Percentiles rank a stretch among this genome's conserved stretches.
phyloP scores from a whole-genome alignment of 2,797 vertebrate genomes.

The Falco biarmicus region DNA sequence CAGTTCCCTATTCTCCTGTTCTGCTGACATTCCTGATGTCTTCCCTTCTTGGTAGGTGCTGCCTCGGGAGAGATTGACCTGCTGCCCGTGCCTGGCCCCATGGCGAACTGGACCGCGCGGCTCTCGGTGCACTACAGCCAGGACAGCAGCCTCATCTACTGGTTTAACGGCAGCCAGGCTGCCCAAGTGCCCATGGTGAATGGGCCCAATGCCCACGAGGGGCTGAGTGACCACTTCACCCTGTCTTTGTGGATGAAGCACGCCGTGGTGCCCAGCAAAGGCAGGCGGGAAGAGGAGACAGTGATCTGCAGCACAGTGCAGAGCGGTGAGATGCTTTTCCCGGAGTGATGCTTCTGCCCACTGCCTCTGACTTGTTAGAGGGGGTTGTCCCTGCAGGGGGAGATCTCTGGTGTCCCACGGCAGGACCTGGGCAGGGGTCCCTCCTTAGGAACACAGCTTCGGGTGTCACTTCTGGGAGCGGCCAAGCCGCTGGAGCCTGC shows the following conservation, averaged over 20 bases:
- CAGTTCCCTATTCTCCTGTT: neutral
- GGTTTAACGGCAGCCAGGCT: constrained; percentile 96
- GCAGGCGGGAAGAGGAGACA: constrained; percentile 91
- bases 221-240: constrained; percentile 91
- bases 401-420: neutral
- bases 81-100: constrained; percentile 90
- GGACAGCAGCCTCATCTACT: constrained; percentile 96
- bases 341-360: neutral
- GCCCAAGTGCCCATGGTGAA: constrained; percentile 87
- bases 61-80: constrained; percentile 94
- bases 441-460: neutral
- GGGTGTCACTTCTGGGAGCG: neutral
- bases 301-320: constrained; percentile 94
- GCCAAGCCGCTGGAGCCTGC: fast-evolving
- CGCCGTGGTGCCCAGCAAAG: constrained; percentile 81
- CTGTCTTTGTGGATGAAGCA: constrained; percentile 97
- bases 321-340: constrained; percentile 82
- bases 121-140: constrained; percentile 95
- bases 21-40: neutral
- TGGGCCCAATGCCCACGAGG: constrained; percentile 22
- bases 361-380: neutral
- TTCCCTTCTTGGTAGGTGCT: constrained; percentile 81
- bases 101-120: constrained; percentile 91
- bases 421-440: neutral
- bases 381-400: neutral